Evolutionary conservation across 2,888 invertebrate genomes (phyloP), one percentile per base, ranked within the genome.

Genomic region (Polydrusus tereticollis): DNA sequence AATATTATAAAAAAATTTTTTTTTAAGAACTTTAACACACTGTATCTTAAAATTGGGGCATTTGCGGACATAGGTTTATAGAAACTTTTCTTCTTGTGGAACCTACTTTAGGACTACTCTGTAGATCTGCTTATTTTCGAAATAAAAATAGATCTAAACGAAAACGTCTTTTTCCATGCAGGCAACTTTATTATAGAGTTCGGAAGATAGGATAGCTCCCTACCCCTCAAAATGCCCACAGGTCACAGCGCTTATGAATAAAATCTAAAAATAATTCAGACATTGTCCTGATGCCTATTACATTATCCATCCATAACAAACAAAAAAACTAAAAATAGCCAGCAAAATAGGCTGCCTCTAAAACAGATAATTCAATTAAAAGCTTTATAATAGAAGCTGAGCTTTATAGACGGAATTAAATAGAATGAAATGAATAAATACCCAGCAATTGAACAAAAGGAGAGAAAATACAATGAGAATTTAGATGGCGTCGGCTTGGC

Each of bases 321-420:
- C 50, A 50, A 50, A 50, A 50, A 50, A 50, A 50, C 50, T 50
- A 50, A 50, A 50, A 26, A 50, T 50, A 50, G 20, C 50, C 23
- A 14, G 23, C 50, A 50, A 50, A 50, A 50, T 50, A 26, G 50
- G 50, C 50, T 23, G n/a, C 26, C 10, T 50, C 26, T 50, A 26
- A 50, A 50, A 50, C 50, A 50, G 50, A 50, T 26, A 50, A 50
- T 50, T 50, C 50, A 50, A 50, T 50, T 50, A 50, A 26, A 50
- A 26, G n/a, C n/a, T 14, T 50, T 50, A 50, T 50, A 50, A 50
- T 50, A 50, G 50, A 50, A 14, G 4, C 50, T 26, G n/a, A 8
- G 47, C 47, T 47, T 47, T 47, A 21, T 21, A 47, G 12, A 47
- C 21, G 21, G n/a, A 21, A 47, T 47, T 21, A 47, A 21, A 47